Conservation (phyloP, 1,140 invertebrate species). For the Yoshiicerus persimilis region DNA sequence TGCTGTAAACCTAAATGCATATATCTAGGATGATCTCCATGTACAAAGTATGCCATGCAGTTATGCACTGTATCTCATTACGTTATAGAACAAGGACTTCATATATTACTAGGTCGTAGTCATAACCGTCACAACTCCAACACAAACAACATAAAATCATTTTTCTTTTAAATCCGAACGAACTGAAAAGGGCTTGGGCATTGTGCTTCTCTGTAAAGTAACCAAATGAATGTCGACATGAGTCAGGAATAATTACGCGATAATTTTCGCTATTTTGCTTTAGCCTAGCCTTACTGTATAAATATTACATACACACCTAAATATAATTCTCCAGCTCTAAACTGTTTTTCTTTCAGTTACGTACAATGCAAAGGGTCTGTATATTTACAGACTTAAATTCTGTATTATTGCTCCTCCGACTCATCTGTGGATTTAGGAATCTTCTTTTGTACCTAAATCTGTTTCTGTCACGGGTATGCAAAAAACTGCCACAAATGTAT, state of each 20-base stretch:
- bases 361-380: background rate
- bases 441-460: background rate
- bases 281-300: background rate
- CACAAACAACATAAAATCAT: constrained; percentile 18
- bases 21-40: background rate
- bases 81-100: background rate
- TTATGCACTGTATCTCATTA: background rate
- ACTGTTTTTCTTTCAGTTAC: background rate
- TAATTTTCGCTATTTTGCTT: constrained; percentile 42
- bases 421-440: background rate
- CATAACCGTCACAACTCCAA: constrained; percentile 31
- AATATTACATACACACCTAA: background rate
- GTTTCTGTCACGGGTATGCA: background rate
- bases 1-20: background rate
- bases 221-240: constrained; percentile 15
- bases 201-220: background rate
- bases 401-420: background rate
- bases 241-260: constrained; percentile 45
- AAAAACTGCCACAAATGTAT: background rate
- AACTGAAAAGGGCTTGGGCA: background rate
- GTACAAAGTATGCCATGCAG: background rate
- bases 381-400: background rate
- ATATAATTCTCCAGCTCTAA: background rate
- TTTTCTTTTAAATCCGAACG: constrained; percentile 29
- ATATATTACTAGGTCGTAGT: constrained; percentile 19